Base-by-base conservation (phyloP, 2,113 vertebrate species). In the Scomber colias region DNA sequence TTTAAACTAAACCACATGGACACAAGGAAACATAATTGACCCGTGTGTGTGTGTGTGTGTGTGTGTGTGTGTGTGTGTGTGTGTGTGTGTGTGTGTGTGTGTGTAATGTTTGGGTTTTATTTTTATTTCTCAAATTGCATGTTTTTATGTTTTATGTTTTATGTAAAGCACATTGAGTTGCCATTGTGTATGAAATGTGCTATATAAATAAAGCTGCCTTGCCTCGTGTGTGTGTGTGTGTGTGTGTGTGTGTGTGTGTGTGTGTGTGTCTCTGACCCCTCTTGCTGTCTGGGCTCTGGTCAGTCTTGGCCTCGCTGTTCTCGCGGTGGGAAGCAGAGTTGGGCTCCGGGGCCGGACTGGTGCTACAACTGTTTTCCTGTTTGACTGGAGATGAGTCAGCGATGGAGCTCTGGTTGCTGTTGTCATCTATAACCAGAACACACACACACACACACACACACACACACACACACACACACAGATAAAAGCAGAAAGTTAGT, bases 391-490 rank as follows among this genome's bases (percentile, higher is more conserved):
- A 99, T 21, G 97, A 97, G 72, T 99, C 98, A 0, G 97, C 97
- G 83, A 98, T 97, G 77, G 98, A 99, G 89, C 98, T 99, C 96
- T 99, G 97, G 95, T 98, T 99, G 94, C 98, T 99, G 86, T 98
- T 99, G 75, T 99, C 98, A 75, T 99, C 98, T 99, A n/a, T 27
- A 21, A 21, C 21, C 21, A 21, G 21, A 21, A 27, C 24, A 27
- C 24, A 27, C 24, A 27, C 24, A 27, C 24, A 24, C 24, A 24
- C 24, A 24, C 24, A 24, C 24, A 24, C 24, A 27, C 24, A 27
- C 24, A 27, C 24, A 27, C 24, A 27, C 24, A 27, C 24, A 27
- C 24, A 57, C n/a, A 73, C 2, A 75, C 2, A 54, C 27, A 77
- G 9, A 61, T 1, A 1, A 7, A 46, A 27, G 24, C 24, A 27